These are phyloP conservation scores for Propithecus perrieri DNA, from an alignment of 2,797 vertebrate genomes.

Conservation along the genomic window DNA sequence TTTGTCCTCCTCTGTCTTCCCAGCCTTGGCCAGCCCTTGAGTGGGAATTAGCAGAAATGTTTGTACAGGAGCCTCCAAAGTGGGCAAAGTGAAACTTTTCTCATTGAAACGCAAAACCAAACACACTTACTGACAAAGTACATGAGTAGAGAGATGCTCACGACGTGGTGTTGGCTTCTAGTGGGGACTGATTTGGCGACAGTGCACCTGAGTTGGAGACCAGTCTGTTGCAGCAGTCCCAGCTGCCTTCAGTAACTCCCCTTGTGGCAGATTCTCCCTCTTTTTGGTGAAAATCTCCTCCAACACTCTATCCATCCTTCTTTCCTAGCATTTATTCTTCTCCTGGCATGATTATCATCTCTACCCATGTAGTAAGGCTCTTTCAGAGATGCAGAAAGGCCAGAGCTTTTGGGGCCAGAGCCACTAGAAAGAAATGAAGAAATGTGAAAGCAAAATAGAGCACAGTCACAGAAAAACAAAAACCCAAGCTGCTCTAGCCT, in stretches of 20 bases:
- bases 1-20: not conserved
- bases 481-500: not conserved
- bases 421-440: conserved; percentile 30
- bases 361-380: not conserved
- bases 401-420: not conserved
- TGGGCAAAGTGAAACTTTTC: not conserved
- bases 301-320: not conserved
- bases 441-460: not conserved
- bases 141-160: not conserved
- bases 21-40: not conserved
- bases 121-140: not conserved
- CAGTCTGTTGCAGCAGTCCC: conserved; percentile 54
- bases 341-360: not conserved
- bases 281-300: not conserved
- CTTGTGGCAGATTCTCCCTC: no score
- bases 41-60: not conserved
- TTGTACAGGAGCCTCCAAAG: not conserved
- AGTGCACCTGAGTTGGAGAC: conserved; percentile 29
- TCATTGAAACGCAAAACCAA: not conserved
- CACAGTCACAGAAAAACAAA: not conserved
- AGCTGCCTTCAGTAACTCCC: conserved; percentile 1
- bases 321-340: not conserved
- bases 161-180: rapidly evolving
- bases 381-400: not conserved
- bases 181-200: not conserved